A percentile compares a stretch with the other conserved stretches of the same genome.
Conservation (phyloP, 1,140 invertebrate species). For the Uloborus diversus region DNA sequence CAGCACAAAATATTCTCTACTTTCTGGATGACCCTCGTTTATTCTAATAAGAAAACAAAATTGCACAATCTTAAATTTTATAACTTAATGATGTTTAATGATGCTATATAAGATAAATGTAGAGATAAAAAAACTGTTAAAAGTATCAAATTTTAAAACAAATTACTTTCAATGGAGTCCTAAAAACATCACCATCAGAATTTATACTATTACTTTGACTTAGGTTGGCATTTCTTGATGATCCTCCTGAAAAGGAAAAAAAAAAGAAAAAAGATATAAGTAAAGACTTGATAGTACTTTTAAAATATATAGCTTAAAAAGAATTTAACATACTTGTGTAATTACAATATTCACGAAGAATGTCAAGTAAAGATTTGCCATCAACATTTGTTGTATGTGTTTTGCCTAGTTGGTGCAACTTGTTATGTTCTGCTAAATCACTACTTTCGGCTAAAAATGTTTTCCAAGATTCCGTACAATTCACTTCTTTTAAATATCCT, state of each 20-base stretch:
- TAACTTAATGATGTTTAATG: neutral
- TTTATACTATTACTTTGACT: neutral
- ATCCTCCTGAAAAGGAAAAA: neutral
- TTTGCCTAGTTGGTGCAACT: conserved; percentile 1
- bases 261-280: neutral
- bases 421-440: conserved; percentile 21
- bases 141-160: neutral
- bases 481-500: conserved; percentile 44
- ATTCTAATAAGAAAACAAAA: too few relatives aligned
- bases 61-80: too few relatives aligned
- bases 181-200: neutral
- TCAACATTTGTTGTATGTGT: conserved; percentile 30
- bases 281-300: neutral
- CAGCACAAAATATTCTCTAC: too few relatives aligned
- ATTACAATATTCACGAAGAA: conserved; percentile 20
- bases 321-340: conserved; percentile 16
- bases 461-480: conserved; percentile 28
- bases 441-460: conserved; percentile 29
- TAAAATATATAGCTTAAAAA: neutral
- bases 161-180: conserved; percentile 10
- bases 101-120: neutral
- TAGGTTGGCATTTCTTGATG: neutral
- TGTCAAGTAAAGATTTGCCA: conserved; percentile 26
- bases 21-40: too few relatives aligned
- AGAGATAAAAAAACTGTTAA: neutral